Percentiles rank a stretch among this genome's conserved stretches.
Evolutionary conservation across 1,140 invertebrate species (phyloP).

Genomic region (Arion vulgaris): DNA sequence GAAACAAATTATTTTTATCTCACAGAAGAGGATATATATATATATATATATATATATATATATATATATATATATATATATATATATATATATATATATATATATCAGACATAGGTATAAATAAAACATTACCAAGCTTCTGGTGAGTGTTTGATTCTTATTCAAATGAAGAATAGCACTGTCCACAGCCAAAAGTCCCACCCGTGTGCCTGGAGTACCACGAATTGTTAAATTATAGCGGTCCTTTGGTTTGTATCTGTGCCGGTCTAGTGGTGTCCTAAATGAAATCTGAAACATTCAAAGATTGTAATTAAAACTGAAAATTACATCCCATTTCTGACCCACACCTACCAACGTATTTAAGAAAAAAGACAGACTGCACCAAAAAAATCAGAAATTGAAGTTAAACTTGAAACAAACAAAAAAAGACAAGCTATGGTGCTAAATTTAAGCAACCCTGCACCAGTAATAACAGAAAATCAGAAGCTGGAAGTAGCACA

Average conservation of each 20-base stretch:
- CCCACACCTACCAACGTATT: too few species aligned
- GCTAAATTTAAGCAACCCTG: too few species aligned
- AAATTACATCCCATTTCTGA: too few species aligned
- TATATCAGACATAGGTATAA: too few species aligned
- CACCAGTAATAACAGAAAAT: too few species aligned
- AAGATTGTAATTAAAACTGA: too few species aligned
- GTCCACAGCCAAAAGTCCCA: conserved; percentile 60
- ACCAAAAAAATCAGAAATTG: too few species aligned
- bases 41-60: not conserved
- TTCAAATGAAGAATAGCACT: conserved; percentile 59
- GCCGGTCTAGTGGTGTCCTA: not conserved
- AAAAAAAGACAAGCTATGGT: too few species aligned
- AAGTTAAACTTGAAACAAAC: too few species aligned
- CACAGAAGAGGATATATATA: too few species aligned
- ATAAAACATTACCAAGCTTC: conserved; percentile 45
- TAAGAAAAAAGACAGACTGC: too few species aligned
- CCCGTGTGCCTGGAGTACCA: conserved; percentile 44
- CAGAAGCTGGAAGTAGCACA: too few species aligned
- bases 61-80: not conserved
- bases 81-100: conserved; percentile 24
- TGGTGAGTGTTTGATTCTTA: conserved; percentile 49
- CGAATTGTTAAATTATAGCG: conserved; percentile 19
- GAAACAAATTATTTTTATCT: not conserved
- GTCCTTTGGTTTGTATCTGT: conserved; percentile 37
- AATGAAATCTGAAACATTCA: not conserved